A percentile compares a stretch with the other conserved stretches of the same genome.
Evolutionary conservation across 2,888 invertebrate species (phyloP).

Genomic region (Leptinotarsa juncta): DNA sequence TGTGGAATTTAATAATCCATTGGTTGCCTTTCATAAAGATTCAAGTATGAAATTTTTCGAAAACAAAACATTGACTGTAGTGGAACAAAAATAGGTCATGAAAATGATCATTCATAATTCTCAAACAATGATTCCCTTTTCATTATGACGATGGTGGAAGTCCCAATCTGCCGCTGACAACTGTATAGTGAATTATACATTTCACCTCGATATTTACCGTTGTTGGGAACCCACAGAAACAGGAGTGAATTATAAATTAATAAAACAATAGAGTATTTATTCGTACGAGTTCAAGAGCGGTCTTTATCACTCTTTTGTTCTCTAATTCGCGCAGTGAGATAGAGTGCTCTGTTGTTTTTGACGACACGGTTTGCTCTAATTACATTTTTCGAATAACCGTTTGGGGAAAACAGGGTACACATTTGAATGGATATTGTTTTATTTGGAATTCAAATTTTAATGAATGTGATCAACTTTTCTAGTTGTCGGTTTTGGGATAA

Average conservation of each 20-base stretch:
- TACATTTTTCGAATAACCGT: slow-evolving; percentile 20
- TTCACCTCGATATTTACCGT: not conserved
- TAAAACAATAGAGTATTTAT: slow-evolving; percentile 14
- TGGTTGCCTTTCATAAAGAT: no score
- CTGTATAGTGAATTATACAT: slow-evolving; percentile 2
- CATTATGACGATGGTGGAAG: not conserved
- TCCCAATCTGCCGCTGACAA: not conserved
- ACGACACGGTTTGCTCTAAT: slow-evolving; percentile 14
- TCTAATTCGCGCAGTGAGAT: slow-evolving; percentile 11
- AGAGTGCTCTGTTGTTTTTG: slow-evolving; percentile 24
- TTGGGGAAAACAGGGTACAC: slow-evolving; percentile 1
- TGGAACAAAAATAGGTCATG: no score
- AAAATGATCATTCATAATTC: not conserved
- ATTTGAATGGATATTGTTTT: slow-evolving; percentile 3
- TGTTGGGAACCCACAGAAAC: slow-evolving; percentile 2
- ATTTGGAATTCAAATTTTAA: not conserved
- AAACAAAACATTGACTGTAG: no score
- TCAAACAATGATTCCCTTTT: not conserved
- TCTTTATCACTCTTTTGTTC: slow-evolving; percentile 25
- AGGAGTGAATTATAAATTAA: slow-evolving; percentile 18
- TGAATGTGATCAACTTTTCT: not conserved
- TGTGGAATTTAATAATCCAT: no score
- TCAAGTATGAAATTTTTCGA: no score
- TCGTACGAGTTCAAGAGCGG: slow-evolving; percentile 12
- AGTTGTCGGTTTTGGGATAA: not conserved